phyloP scores from a whole-genome alignment of 2,888 invertebrate species.

The Drosophila neutralis region DNA sequence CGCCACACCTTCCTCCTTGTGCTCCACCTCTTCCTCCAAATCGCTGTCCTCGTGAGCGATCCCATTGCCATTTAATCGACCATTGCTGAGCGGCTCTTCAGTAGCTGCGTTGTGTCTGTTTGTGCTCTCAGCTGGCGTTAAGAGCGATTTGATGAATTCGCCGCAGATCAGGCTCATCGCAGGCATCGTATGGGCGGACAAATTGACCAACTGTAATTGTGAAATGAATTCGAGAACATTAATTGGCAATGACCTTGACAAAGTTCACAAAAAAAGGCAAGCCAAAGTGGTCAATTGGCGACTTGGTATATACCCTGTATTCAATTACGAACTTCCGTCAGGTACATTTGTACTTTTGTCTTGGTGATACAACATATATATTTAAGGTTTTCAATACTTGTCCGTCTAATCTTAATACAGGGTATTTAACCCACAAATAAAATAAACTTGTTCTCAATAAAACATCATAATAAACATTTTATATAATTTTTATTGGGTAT shows the following conservation, averaged over 20 bases:
- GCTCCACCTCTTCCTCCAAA: constrained; percentile 50
- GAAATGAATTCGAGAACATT: constrained; percentile 45
- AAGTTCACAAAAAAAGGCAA: constrained; percentile 49
- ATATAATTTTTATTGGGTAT: background rate
- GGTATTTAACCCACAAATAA: background rate
- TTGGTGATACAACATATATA: background rate
- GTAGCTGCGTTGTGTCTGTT: constrained; percentile 5
- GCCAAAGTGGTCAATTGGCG: no score
- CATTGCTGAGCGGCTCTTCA: constrained; percentile 45
- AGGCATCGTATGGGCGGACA: constrained; percentile 84
- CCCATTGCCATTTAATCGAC: constrained; percentile 62
- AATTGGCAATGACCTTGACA: constrained; percentile 71
- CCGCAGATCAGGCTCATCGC: constrained; percentile 82
- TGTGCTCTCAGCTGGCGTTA: constrained; percentile 62
- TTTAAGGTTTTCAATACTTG: background rate
- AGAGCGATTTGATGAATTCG: constrained; percentile 81
- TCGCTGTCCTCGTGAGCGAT: constrained; percentile 38
- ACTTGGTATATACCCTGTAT: background rate
- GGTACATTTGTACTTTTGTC: background rate
- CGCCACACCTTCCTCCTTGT: constrained; percentile 1
- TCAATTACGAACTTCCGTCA: background rate
- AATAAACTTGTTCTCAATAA: background rate
- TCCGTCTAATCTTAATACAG: background rate
- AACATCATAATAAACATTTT: background rate
- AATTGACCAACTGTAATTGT: constrained; percentile 81